Conservation (phyloP, 2,797 vertebrate species). For the Tamandua tetradactyla region DNA sequence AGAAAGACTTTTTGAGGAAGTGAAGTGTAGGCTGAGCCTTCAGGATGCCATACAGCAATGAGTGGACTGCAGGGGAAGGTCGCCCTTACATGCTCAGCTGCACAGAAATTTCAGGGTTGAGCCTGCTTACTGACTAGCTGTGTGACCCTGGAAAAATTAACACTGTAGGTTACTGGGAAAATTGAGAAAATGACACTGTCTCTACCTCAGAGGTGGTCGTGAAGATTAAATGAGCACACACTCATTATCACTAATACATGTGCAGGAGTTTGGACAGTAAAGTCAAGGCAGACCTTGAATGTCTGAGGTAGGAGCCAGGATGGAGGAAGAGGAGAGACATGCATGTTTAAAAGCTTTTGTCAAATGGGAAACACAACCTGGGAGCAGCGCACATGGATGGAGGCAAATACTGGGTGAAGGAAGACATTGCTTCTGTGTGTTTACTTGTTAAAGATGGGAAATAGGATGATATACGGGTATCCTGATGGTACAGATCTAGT, state of each 20-base stretch:
- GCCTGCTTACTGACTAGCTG: not conserved
- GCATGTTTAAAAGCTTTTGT: not conserved
- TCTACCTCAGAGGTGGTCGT: not conserved
- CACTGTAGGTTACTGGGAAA: not conserved
- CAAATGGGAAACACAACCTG: accelerated
- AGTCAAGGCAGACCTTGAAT: not conserved
- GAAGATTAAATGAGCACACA: not conserved
- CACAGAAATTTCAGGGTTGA: accelerated
- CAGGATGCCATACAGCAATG: not conserved
- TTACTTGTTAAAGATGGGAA: not conserved
- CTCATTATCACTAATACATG: not conserved
- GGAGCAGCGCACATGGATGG: not conserved
- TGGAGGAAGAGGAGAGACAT: not conserved
- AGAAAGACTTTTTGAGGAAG: not conserved
- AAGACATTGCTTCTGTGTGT: not conserved
- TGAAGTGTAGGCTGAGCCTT: not conserved
- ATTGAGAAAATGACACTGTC: not conserved
- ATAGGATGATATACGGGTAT: not conserved
- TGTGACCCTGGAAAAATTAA: not conserved
- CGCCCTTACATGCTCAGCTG: not conserved
- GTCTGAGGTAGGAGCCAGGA: not conserved
- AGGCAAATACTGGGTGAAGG: not conserved
- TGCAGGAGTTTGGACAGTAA: not conserved
- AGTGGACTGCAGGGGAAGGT: accelerated
- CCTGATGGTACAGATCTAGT: not conserved